Base-by-base conservation (phyloP, 2,797 vertebrate species). In the Enteromius radiatus region DNA sequence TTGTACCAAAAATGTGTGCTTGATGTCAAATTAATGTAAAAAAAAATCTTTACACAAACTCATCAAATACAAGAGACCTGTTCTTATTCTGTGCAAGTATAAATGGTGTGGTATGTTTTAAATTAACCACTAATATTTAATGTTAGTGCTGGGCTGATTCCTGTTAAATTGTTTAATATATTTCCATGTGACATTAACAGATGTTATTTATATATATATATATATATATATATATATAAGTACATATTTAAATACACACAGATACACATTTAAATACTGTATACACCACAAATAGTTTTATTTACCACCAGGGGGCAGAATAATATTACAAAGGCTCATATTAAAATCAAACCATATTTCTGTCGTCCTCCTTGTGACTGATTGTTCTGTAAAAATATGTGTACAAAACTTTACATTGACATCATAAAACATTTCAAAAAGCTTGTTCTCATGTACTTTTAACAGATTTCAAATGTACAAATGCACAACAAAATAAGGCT, bases 401-500 rank as follows among this genome's bases (percentile, higher is more conserved):
- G 49, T 75, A 75, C 31, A 75, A 75, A 75, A 75, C 31, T 38
- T 75, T 23, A 56, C 49, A 47, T 5, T 19, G 23, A 70, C 68
- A 28, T 54, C 31, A 61, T 26, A 45, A 77, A 77, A 77, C 59
- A 77, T 15, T n/a, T 64, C 17, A 45, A 45, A 76, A 64, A 45
- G 59, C 52, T 26, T 26, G 23, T 56, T 38, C 19, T 76, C 4
- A 14, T 59, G 59, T 41, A 70, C 49, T 49, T 14, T 33, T 3
- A 52, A 73, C 69, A 52, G 5, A 31, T 36, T 74, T 3, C 2
- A 36, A 17, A 54, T 38, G 71, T 54, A 36, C 31, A 77, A 64
- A 77, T n/a, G n/a, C 41, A 28, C 59, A 47, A 33, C 11, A 64
- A 77, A 47, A 47, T 77, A 77, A 77, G 75, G 59, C 75, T 76